Base-by-base conservation (phyloP, 2,888 invertebrate species). In the Hirtodrosophila trivittata region DNA sequence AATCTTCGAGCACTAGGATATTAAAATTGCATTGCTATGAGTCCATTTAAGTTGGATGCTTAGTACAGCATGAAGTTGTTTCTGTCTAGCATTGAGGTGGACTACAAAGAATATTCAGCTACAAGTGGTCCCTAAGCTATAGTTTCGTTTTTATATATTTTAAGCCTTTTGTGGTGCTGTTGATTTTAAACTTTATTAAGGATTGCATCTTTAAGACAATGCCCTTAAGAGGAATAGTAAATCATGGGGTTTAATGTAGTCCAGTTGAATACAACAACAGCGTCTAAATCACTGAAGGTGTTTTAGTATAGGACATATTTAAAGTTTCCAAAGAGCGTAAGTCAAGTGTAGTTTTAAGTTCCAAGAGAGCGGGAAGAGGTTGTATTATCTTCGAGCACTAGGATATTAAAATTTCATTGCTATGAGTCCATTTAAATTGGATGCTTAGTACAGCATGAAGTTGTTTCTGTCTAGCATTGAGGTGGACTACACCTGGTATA, bases 221-320 rank as follows among this genome's bases (percentile, higher is more conserved):
- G 86, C 57, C 83, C 86, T 87, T 85, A 85, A 87, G 86, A 87
- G 86, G 82, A 88, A 84, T 80, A 75, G 81, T 54, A 43, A 75
- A 85, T 59, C 81, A 66, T 68, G 69, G 51, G 16, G 2, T 71
- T 80, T 55, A 16, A 7, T 87, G 12, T 86, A 57, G 87, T 85
- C 86, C 82, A 82, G 28, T 65, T 72, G 82, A 86, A 86, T 86
- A 80, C 86, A 75, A 77, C 62, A 60, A 13, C 59, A 57, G 35
- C 46, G 66, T 75, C 0, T 7, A 5, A 7, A 56, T 51, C 73
- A 39, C 54, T 42, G 59, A 33, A 66, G 59, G 55, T 57, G 77
- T 78, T 78, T 78, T 80, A 80, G 77, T 75, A 57, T 45, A 49
- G 68, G 74, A 75, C 75, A 45, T 50, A 25, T n/a, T 3, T 8